Conservation (phyloP, 2,888 invertebrate genomes). For the Chrysolina oricalcia region DNA sequence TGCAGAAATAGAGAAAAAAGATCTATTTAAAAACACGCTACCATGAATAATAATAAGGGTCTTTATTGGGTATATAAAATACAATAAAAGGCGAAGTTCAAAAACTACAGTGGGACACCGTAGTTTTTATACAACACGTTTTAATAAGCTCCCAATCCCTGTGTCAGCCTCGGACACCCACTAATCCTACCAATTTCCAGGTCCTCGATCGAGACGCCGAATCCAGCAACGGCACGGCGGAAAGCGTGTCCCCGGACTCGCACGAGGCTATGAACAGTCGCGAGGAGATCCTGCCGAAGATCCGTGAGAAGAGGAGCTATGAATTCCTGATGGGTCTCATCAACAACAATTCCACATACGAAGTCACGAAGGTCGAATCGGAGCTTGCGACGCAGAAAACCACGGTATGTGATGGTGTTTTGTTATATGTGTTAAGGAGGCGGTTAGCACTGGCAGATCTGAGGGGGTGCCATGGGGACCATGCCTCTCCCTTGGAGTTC, state of each 20-base stretch:
- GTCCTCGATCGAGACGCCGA: conserved; percentile 1
- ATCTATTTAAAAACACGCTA: too few species aligned
- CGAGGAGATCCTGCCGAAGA: conserved; percentile 61
- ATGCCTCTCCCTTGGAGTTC: too few species aligned
- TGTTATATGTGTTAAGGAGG: not conserved
- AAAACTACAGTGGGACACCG: too few species aligned
- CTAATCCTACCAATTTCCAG: conserved; percentile 16
- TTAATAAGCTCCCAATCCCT: not conserved
- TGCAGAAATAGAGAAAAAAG: too few species aligned
- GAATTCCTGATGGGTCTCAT: conserved; percentile 70
- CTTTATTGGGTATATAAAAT: too few species aligned
- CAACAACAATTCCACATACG: conserved; percentile 69
- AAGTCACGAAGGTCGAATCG: conserved; percentile 66
- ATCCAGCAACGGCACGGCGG: conserved; percentile 32
- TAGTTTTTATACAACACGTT: too few species aligned
- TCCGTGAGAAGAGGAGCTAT: conserved; percentile 67
- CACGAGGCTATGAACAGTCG: conserved; percentile 71
- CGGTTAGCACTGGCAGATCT: too few species aligned
- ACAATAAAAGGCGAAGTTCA: too few species aligned
- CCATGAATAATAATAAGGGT: too few species aligned
- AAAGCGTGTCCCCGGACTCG: conserved; percentile 66
- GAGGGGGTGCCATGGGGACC: too few species aligned
- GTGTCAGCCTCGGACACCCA: not conserved
- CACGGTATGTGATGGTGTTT: conserved; percentile 38
- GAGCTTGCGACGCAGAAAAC: conserved; percentile 45